Percentiles rank a stretch among this genome's conserved stretches.
phyloP scores from a whole-genome alignment of 2,888 invertebrate species.

The Automeris io region DNA sequence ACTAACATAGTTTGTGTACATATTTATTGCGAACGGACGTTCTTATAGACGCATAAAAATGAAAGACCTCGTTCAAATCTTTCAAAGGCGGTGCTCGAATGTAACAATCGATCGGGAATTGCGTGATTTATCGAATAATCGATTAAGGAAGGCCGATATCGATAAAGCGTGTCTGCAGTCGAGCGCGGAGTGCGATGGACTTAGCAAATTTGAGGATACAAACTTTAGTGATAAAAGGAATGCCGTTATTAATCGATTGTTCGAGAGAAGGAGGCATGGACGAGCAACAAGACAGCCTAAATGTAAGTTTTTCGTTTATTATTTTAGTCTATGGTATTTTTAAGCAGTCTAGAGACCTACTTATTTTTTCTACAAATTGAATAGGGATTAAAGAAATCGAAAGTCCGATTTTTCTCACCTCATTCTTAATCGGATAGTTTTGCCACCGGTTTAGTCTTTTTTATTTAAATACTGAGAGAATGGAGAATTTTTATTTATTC shows the following conservation, averaged over 20 bases:
- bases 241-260: constrained; percentile 59
- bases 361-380: too few relatives aligned
- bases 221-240: constrained; percentile 52
- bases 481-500: too few relatives aligned
- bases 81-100: constrained; percentile 71
- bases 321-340: neutral
- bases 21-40: constrained; percentile 5
- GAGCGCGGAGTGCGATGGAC: constrained; percentile 55
- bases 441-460: too few relatives aligned
- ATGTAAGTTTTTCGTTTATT: constrained; percentile 44
- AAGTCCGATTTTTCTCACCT: too few relatives aligned
- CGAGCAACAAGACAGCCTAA: constrained; percentile 53
- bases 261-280: constrained; percentile 49
- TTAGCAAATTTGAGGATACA: constrained; percentile 56
- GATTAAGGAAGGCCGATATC: constrained; percentile 43
- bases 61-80: constrained; percentile 80
- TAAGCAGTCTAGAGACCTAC: too few relatives aligned
- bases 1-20: neutral
- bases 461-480: too few relatives aligned
- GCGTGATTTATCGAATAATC: constrained; percentile 45
- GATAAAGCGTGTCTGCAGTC: constrained; percentile 43
- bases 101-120: constrained; percentile 26
- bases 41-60: constrained; percentile 56
- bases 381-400: too few relatives aligned
- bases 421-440: too few relatives aligned